phyloP scores from a whole-genome alignment of 2,797 vertebrate genomes.

The Xerus rutilus region DNA sequence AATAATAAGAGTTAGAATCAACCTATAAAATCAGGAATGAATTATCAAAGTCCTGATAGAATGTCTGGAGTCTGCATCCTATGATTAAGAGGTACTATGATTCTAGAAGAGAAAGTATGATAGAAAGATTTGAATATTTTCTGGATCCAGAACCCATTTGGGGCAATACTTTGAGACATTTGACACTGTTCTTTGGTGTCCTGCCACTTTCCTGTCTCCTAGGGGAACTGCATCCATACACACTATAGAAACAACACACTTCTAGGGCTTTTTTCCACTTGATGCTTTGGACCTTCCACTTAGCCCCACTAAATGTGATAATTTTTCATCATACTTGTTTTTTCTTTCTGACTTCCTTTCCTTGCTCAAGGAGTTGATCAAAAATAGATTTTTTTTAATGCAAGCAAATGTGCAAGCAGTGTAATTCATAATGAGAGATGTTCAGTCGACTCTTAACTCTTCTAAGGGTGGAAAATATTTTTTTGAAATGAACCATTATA shows the following conservation, averaged over 20 bases:
- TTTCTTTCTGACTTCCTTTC: background rate
- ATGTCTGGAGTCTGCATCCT: background rate
- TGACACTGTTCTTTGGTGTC: background rate
- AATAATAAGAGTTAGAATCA: conserved; percentile 49
- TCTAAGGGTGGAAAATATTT: conserved; percentile 20
- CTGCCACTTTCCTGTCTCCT: background rate
- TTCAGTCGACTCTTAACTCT: conserved; percentile 13
- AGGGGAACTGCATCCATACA: background rate
- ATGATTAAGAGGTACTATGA: background rate
- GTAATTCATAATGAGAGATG: conserved; percentile 37
- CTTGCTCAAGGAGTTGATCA: background rate
- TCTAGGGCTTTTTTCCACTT: background rate
- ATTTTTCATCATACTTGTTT: background rate
- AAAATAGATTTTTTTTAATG: conserved; percentile 45
- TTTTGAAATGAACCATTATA: background rate
- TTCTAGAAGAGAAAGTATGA: background rate
- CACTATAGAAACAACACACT: background rate
- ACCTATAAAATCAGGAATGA: background rate
- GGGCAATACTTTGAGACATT: background rate
- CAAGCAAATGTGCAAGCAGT: background rate
- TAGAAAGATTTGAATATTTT: background rate
- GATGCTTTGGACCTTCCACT: background rate
- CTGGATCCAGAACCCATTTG: background rate
- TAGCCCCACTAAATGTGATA: background rate
- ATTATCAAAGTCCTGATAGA: background rate